Conservation (phyloP, 2,888 invertebrate genomes). For the Platycheirus albimanus region DNA sequence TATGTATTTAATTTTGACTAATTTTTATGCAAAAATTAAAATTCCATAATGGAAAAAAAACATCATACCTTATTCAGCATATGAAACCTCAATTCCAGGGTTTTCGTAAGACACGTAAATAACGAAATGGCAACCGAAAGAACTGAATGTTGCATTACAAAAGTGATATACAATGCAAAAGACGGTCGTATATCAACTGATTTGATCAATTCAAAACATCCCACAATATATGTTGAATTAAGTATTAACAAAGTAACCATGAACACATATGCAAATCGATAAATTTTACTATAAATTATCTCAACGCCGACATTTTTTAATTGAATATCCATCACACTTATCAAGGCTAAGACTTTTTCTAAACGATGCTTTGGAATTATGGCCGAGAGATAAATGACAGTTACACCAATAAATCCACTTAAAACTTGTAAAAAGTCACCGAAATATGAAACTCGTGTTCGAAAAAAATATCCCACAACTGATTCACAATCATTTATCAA, state of each 20-base stretch:
- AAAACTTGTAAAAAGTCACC: conserved; percentile 81
- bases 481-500: conserved; percentile 80
- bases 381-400: conserved; percentile 79
- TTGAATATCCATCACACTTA: conserved; percentile 78
- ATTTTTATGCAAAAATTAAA: too few species aligned
- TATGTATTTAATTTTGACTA: too few species aligned
- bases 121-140: conserved; percentile 78
- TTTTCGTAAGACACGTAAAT: conserved; percentile 78
- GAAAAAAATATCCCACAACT: conserved; percentile 81
- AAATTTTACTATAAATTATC: conserved; percentile 80
- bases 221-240: conserved; percentile 77
- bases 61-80: conserved; percentile 80
- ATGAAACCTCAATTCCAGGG: conserved; percentile 78
- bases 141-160: conserved; percentile 80
- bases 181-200: conserved; percentile 77
- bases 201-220: conserved; percentile 78
- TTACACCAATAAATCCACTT: conserved; percentile 80
- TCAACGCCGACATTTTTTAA: conserved; percentile 79
- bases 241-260: conserved; percentile 77
- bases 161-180: conserved; percentile 78
- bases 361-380: conserved; percentile 79
- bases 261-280: conserved; percentile 78
- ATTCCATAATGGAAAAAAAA: not conserved
- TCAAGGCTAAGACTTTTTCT: conserved; percentile 77
- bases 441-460: conserved; percentile 79